Base-by-base conservation (phyloP, 2,113 vertebrate species). In the Jacana jacana region DNA sequence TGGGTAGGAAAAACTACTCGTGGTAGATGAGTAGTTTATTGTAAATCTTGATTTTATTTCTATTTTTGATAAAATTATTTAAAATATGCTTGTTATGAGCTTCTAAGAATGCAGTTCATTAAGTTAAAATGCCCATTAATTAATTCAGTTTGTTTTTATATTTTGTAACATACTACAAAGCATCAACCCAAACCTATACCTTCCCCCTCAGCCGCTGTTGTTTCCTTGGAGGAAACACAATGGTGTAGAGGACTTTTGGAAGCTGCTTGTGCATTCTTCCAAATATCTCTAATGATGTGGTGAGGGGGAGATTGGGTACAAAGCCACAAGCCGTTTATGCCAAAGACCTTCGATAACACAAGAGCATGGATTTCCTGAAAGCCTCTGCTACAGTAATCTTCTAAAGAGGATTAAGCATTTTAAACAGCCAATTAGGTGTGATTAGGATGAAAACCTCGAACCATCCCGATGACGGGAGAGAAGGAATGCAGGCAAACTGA, bases 371-470 rank as follows among this genome's bases (percentile, higher is more conserved):
- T 72, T 81, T 91, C 77, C 78, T 76, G 84, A 69, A 92, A 94
- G 75, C 73, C 61, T 89, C 52, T 77, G 78, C 63, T 89, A 25
- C 57, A 92, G 44, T 65, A 91, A 91, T 82, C 81, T 94, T 85
- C 66, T 82, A 57, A 92, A 93, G 81, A 91, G 91, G 89, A 95
- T 97, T 95, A 96, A 77, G 25, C 25, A 19, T 97, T 97, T 92
- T 94, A 89, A 94, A 95, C 52, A 93, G 63, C 52, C 75, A 95
- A 72, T 95, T 97, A 95, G 70, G 66, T 54, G 52, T 0, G 5
- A 95, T 96, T 97, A 96, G 57, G 57, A 92, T 78, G 81, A 81
- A 93, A 93, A 89, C 57, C 84, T 81, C 19, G 0, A 77, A 73
- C 8, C 17, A 88, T 91, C 49, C 57, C 28, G 16, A 8, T 61